Evolutionary conservation across 2,113 vertebrate genomes (phyloP).

Genomic region (Turnix velox): DNA sequence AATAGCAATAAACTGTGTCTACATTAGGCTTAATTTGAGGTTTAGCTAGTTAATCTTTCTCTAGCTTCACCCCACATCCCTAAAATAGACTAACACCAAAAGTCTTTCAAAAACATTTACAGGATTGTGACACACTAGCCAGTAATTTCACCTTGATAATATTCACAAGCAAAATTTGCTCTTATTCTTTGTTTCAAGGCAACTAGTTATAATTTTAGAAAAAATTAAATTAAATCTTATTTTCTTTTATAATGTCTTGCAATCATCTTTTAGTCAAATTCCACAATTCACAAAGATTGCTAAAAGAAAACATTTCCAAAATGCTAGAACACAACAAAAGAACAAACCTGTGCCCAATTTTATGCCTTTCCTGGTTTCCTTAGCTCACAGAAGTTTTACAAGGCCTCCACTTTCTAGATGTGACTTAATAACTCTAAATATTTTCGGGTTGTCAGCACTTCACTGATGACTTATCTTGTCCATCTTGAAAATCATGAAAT

Average conservation of each 20-base stretch:
- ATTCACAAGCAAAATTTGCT: not conserved
- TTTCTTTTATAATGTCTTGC: not conserved
- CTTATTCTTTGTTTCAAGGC: not conserved
- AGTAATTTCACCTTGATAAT: not conserved
- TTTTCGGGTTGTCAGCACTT: constrained; percentile 1
- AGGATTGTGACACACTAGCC: not conserved
- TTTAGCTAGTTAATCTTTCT: not conserved
- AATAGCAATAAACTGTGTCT: constrained; percentile 4
- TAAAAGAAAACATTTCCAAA: not conserved
- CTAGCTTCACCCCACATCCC: not conserved
- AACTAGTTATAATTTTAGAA: not conserved
- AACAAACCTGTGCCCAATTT: not conserved
- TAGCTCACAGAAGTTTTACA: not conserved
- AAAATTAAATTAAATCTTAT: not conserved
- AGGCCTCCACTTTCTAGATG: not conserved
- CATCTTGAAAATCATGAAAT: constrained; percentile 17
- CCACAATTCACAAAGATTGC: not conserved
- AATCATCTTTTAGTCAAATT: not conserved
- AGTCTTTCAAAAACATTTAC: not conserved
- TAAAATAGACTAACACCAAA: not conserved
- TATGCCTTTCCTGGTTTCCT: not conserved
- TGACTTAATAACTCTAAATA: constrained; percentile 15
- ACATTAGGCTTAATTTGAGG: constrained; percentile 2
- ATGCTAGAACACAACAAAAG: not conserved
- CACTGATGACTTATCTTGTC: not conserved